Evolutionary conservation across 2,113 vertebrate species (phyloP), one percentile per base, ranked within the genome.

Genomic region (Elephantulus edwardii): DNA sequence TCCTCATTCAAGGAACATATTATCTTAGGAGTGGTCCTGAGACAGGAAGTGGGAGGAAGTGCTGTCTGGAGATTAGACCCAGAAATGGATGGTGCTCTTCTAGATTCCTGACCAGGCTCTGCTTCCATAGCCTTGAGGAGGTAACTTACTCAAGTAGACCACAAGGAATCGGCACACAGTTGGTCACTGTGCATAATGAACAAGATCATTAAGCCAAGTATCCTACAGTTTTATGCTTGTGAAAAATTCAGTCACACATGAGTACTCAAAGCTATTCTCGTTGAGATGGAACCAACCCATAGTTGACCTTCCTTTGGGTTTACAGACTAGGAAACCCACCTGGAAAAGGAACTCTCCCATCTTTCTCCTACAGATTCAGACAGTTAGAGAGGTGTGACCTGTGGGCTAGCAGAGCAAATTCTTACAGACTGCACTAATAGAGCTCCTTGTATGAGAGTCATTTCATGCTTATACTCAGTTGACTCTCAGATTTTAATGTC

Each of bases 1-100:
- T 94, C 82, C 77, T 91, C 93, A 64, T 71, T 93, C 33, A 50
- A 82, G 58, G 89, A 70, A 70, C 20, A 0, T 72, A 90, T 88
- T 90, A 88, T 89, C 86, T 52, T 58, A 52, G 16, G 5, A 50
- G 35, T 44, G 0, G 0, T 46, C 70, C 77, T 44, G 17, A 16
- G 9, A 68, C 86, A 78, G 74, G 89, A 94, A 79, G 86, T 66
- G 9, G 50, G 68, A 83, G 22, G 50, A 10, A 46, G 56, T 76
- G 83, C 17, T 68, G 22, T 40, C 52, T 77, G 6, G 78, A 87
- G 85, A 90, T 56, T 44, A 80, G 35, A 54, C n/a, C 5, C 9
- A 1, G 17, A 70, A 22, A 13, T 9, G 50, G 74, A 84, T 11
- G 2, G 13, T 38, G 6, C 26, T 30, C 74, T 75, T 66, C 50